Conservation (phyloP, 2,113 vertebrate genomes). For the Odontesthes bonariensis region DNA sequence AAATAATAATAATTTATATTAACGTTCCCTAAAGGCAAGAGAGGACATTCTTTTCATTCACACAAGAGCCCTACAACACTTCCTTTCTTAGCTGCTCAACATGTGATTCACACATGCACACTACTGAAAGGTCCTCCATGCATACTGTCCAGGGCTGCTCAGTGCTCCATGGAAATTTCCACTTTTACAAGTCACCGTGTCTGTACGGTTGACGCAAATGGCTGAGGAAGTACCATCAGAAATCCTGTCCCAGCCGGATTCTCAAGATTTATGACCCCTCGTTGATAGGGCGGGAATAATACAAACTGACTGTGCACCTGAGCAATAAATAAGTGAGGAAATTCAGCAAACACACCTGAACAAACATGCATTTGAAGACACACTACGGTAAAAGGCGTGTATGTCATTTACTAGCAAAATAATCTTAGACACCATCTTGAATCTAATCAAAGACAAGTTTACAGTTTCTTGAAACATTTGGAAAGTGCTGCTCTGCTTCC, state of each 20-base stretch:
- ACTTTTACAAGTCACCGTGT: constrained; percentile 44
- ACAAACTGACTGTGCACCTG: constrained; percentile 12
- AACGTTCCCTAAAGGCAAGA: constrained; percentile 66
- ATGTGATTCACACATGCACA: constrained; percentile 75
- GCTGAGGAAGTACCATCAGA: constrained; percentile 19
- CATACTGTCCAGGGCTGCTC: constrained; percentile 47
- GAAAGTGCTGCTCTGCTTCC: no score
- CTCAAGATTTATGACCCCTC: constrained; percentile 22
- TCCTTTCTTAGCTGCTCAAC: constrained; percentile 63
- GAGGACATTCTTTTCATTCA: constrained; percentile 74
- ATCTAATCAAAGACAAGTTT: neutral
- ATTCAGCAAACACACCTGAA: constrained; percentile 7
- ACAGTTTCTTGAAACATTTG: neutral
- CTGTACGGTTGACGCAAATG: constrained; percentile 32
- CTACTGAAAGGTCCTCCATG: constrained; percentile 47
- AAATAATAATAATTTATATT: constrained; percentile 53
- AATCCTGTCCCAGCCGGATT: constrained; percentile 5
- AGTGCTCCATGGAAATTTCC: constrained; percentile 72
- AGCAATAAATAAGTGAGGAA: constrained; percentile 8
- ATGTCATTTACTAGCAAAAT: no score
- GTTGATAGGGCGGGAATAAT: constrained; percentile 31
- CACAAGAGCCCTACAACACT: constrained; percentile 68
- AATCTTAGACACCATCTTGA: no score
- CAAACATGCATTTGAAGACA: neutral
- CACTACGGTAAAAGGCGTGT: neutral